Base-by-base conservation (phyloP, 1,140 invertebrate genomes). In the Mya arenaria region DNA sequence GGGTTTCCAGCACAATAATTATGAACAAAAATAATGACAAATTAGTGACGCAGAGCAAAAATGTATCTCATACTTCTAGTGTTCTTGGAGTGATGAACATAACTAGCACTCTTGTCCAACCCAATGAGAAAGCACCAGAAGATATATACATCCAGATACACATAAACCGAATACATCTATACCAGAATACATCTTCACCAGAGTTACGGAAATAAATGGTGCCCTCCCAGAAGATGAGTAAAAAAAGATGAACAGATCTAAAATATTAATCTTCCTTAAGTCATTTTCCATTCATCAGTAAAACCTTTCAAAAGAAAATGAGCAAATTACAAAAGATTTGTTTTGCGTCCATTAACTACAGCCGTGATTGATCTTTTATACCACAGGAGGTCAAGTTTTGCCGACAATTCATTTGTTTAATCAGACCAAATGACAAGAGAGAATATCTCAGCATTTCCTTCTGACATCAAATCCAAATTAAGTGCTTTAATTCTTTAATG, bases 301-400 rank as follows among this genome's bases (percentile, higher is more conserved):
- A 30, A 63, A 34, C 34, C 30, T 63, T 41, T 75, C 73, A 37
- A 25, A 34, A 17, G 44, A 56, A 80, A 69, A 80, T 80, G 77
- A 80, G 66, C 77, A 80, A 80, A 80, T 80, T 80, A 80, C 77
- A 80, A 80, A 80, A 80, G 77, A 80, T 80, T 80, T 80, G 65
- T 80, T 60, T 30, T 69, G 55, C 48, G 66, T 80, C 77, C 77
- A 80, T 80, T 78, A 80, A 62, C 36, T 5, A 2, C 19, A 39
- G 48, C 58, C 25, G 71, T 80, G 77, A 80, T 80, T 80, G 77
- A 80, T 80, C 66, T 39, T 3, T 52, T 56, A 44, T 71, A 36
- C 41, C 77, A 55, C 66, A 30, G 13, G 52, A 66, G 77, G 77
- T 80, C 77, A 62, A 32, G 60, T 60, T 58, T 69, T 23, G 32